Evolutionary conservation across 64 coral and sea anemone species (phyloP), one percentile per base, ranked within the genome.

Genomic region (Montipora sp.): DNA sequence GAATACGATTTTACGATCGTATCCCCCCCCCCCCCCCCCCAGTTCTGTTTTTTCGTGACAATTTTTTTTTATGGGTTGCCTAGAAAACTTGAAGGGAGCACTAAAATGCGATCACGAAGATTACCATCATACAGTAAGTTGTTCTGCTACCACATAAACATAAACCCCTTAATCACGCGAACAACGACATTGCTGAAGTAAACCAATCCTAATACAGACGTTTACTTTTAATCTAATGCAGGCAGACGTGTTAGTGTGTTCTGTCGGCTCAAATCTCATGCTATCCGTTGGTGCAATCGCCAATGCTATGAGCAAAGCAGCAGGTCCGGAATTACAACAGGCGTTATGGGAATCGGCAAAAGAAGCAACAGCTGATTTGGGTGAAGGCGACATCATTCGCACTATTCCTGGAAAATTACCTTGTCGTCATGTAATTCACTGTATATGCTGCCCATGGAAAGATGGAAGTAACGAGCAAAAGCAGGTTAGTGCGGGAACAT

Each of bases 261-360:
- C 82, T 12, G 82, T 85, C 7, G 82, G 82, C 0, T 85, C 82
- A 48, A 72, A 85, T 16, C 68, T 85, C 7, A 85, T 70, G 8
- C 82, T 85, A 3, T 71, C 44, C 19, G 12, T 50, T 71, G 82
- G 82, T 85, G 82, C 82, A 6, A 72, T 85, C 47, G 82, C 82
- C n/a, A 85, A 19, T 85, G 82, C 82, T 5, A 51, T 85, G 61
- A 85, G 65, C 65, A 85, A 71, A 85, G 82, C 82, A 47, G 61
- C 82, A 1, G 82, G 82, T 71, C 82, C 82, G 22, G 63, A 18
- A 20, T 7, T 85, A 50, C 82, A 85, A 47, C 19, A 70, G 1
- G 82, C 65, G 8, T 85, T 85, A 6, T n/a, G 47, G 19, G 18
- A 71, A 7, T 18, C 27, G 6, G 53, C 3, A 47, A 49, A 85